These are phyloP conservation scores for Solenopsis invicta DNA, from an alignment of 1,140 invertebrate genomes.

Conservation along the genomic window DNA sequence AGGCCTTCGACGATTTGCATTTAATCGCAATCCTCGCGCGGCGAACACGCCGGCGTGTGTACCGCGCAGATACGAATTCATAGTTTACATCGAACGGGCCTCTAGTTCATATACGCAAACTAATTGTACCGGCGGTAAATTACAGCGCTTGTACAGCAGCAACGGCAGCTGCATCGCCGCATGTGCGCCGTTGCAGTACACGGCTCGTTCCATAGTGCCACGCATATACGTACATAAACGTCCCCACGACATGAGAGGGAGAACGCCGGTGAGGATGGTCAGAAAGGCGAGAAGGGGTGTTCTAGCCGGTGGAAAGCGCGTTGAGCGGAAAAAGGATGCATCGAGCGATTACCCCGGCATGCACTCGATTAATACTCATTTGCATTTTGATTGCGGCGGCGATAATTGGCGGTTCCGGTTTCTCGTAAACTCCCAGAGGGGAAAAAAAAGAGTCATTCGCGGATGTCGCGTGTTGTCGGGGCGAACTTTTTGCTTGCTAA, in stretches of 20 bases:
- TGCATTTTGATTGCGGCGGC: constrained; percentile 73
- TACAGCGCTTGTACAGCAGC: constrained; percentile 76
- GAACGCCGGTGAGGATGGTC: not conserved
- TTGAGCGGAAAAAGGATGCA: constrained; percentile 34
- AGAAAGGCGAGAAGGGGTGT: not conserved
- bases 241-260: constrained; percentile 10
- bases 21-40: constrained; percentile 75
- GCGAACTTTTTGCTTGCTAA: constrained; percentile 18
- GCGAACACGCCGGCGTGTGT: constrained; percentile 72
- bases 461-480: not conserved
- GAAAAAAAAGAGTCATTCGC: not conserved
- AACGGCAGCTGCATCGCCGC: constrained; percentile 75
- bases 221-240: constrained; percentile 47
- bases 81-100: constrained; percentile 76
- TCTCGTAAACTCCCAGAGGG: constrained; percentile 46
- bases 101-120: constrained; percentile 78
- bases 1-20: constrained; percentile 74
- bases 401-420: constrained; percentile 70
- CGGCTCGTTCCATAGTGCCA: constrained; percentile 59
- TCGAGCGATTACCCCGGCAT: constrained; percentile 43
- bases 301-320: not conserved
- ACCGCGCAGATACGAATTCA: constrained; percentile 77
- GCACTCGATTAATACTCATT: constrained; percentile 74
- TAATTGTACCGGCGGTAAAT: constrained; percentile 79
- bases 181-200: constrained; percentile 72